Conservation (phyloP, 2,113 vertebrate genomes). For the Phrynocephalus versicolor region DNA sequence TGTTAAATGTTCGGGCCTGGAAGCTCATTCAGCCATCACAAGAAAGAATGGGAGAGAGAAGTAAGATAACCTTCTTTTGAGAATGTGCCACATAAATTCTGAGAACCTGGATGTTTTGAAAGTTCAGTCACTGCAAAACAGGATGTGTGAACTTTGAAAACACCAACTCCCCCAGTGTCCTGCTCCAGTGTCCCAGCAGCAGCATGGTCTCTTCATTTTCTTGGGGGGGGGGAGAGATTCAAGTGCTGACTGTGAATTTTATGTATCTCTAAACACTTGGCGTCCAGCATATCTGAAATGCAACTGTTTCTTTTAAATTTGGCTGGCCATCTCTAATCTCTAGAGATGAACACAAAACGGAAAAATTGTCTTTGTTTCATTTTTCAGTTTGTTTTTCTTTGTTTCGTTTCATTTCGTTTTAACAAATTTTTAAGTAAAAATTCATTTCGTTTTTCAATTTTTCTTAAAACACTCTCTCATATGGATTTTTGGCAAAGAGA, state of each 20-base stretch:
- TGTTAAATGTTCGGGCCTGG: neutral
- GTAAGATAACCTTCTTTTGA: too few species aligned
- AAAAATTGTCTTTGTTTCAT: too few species aligned
- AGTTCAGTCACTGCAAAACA: neutral
- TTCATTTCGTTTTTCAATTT: too few species aligned
- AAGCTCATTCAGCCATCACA: neutral
- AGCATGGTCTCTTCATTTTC: neutral
- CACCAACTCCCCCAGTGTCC: neutral
- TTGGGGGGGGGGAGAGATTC: neutral
- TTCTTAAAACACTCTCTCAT: too few species aligned
- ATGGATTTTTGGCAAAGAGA: too few species aligned
- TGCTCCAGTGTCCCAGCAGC: neutral
- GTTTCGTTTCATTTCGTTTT: too few species aligned
- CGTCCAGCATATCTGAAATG: neutral
- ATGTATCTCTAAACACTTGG: neutral
- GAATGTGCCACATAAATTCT: neutral
- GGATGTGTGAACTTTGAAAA: neutral
- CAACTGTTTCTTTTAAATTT: neutral
- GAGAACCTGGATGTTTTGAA: neutral
- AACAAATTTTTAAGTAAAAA: too few species aligned
- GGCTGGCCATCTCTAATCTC: too few species aligned
- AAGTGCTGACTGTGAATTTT: neutral
- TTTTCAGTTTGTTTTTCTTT: too few species aligned
- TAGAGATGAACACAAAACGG: too few species aligned
- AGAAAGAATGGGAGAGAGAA: neutral